Percentiles rank a stretch among this genome's conserved stretches.
Conservation (phyloP, 2,888 invertebrate genomes). For the Phyllotreta striolata region DNA sequence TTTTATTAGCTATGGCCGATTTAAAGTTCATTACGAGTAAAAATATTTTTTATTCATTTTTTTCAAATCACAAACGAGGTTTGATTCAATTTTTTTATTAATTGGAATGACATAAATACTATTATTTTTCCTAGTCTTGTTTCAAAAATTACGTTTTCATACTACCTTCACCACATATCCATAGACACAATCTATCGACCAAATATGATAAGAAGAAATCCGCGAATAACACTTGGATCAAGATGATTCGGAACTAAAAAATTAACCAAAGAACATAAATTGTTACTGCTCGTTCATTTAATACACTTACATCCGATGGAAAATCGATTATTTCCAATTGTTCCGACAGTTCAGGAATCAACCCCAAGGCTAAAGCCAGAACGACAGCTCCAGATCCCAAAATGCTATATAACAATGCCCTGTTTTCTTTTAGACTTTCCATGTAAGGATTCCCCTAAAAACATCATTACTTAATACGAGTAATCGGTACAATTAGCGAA, state of each 20-base stretch:
- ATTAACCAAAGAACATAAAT: slow-evolving; percentile 36
- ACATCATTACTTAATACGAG: slow-evolving; percentile 15
- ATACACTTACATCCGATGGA: slow-evolving; percentile 70
- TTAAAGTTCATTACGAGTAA: slow-evolving; percentile 17
- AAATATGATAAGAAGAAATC: slow-evolving; percentile 88
- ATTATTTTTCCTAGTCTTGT: slow-evolving; percentile 27
- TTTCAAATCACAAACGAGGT: slow-evolving; percentile 38
- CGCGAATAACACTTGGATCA: slow-evolving; percentile 82
- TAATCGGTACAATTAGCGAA: not conserved
- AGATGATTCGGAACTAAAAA: slow-evolving; percentile 86
- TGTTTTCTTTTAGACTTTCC: slow-evolving; percentile 94
- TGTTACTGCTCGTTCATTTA: not conserved
- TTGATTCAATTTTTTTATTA: slow-evolving; percentile 30
- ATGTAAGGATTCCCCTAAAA: slow-evolving; percentile 96
- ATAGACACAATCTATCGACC: slow-evolving; percentile 85
- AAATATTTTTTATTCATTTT: slow-evolving; percentile 30
- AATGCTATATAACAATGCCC: slow-evolving; percentile 90
- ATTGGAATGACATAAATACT: slow-evolving; percentile 41
- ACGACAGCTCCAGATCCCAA: slow-evolving; percentile 83
- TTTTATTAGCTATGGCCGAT: too few species aligned
- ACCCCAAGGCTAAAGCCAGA: slow-evolving; percentile 82
- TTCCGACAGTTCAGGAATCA: slow-evolving; percentile 83
- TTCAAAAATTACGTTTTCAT: slow-evolving; percentile 49
- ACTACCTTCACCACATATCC: slow-evolving; percentile 85
- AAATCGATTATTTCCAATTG: slow-evolving; percentile 97